Evolutionary conservation across 2,888 invertebrate species (phyloP), one percentile per base, ranked within the genome.

Genomic region (Anthophora plumipes): DNA sequence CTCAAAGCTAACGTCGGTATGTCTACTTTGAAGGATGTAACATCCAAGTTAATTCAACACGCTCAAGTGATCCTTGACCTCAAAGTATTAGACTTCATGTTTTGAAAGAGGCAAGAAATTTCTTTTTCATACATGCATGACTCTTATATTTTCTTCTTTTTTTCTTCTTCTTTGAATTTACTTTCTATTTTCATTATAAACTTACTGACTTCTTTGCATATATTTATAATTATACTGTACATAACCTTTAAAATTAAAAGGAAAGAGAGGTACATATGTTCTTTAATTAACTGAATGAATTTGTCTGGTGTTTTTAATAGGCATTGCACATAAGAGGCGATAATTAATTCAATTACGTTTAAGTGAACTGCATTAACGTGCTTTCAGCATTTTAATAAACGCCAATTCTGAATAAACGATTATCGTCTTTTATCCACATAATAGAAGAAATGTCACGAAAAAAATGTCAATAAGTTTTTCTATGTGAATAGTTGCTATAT

Each of bases 21-120:
- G 14, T 66, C 43, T 46, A 25, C 55, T 46, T 54, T 52, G 54
- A 71, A 52, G 50, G 25, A 64, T 37, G 68, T 46, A 55, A 80
- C 73, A 74, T 17, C 52, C 41, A 43, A 61, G 48, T 70, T 80
- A 80, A 78, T 66, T 74, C 54, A 46, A 25, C 39, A 17, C 46
- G 17, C 66, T 64, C 48, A 41, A 69, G 67, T 60, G 69, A 67
- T 57, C 31, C 73, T 80, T 55, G 78, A 78, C 73, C 80, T 73
- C 48, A 70, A 80, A 78, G 50, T 50, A 39, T 48, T 54, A 43
- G 22, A 57, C 64, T 61, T n/a, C 41, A 12, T 11, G 25, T 31
- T 48, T 31, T 1, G 61, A 64, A 73, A 20, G 59, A 25, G 22
- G 39, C 41, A 37, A 20, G 48, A 43, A 73, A 43, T 48, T 57